A percentile compares a stretch with the other conserved stretches of the same genome.
These are phyloP conservation scores for Phaethon lepturus DNA, from an alignment of 2,113 vertebrate species.

Conservation along the genomic window DNA sequence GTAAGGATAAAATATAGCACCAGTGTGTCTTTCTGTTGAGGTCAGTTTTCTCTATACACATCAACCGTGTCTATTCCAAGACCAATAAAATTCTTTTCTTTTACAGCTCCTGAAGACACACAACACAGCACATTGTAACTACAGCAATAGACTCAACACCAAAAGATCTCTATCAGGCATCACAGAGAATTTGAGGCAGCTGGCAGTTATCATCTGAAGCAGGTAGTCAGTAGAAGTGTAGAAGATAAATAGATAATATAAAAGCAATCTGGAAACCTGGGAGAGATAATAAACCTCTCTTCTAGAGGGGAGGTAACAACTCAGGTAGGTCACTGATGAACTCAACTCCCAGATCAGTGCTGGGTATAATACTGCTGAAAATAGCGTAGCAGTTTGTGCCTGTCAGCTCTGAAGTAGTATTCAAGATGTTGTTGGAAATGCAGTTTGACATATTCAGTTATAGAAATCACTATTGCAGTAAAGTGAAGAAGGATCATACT, in stretches of 20 bases:
- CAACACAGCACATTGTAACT: not conserved
- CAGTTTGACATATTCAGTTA: not conserved
- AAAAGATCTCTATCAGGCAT: constrained; percentile 8
- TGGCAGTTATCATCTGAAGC: constrained; percentile 37
- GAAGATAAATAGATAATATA: constrained; percentile 52
- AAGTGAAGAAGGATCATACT: not conserved
- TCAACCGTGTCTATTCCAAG: not conserved
- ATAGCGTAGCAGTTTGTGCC: not conserved
- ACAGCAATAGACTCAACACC: not conserved
- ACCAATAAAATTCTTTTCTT: not conserved
- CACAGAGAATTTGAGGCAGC: constrained; percentile 30
- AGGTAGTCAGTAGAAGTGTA: constrained; percentile 17
- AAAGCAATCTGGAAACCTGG: constrained; percentile 37
- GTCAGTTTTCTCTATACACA: not conserved
- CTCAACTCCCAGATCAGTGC: not conserved
- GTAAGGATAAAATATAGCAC: not conserved
- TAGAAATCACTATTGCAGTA: not conserved
- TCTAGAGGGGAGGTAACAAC: not conserved
- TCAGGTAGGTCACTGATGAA: constrained; percentile 1
- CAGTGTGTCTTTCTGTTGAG: not conserved
- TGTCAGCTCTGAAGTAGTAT: not conserved
- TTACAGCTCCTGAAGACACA: not conserved
- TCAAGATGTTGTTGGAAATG: not conserved
- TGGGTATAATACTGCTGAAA: not conserved
- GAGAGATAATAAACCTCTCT: constrained; percentile 22